Base-by-base conservation (phyloP, 2,888 invertebrate species). In the Amaurobius ferox region DNA sequence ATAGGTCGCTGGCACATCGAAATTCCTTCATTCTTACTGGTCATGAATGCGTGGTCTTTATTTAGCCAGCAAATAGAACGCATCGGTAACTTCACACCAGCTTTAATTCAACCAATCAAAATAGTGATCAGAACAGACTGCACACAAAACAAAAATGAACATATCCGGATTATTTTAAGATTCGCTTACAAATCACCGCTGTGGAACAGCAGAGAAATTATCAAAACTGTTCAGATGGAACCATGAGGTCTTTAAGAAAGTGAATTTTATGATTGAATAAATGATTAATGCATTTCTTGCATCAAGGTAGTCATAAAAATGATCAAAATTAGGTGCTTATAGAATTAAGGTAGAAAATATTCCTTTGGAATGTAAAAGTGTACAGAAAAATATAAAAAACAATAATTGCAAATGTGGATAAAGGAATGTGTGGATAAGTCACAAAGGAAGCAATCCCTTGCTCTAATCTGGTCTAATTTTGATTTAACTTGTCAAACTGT, bases 41-140 rank as follows among this genome's bases (percentile, higher is more conserved):
- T 55, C 23, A 55, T 19, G 55, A 55, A 55, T 55, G 55, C 55
- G 2, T 55, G 55, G 23, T 55, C 55, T 55, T 55, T 23, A 55
- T 55, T 55, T 23, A 16, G 16, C 23, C 19, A 23, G 23, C 55
- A 55, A 55, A 55, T 11, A 55, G 55, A 55, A 55, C 23, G 55
- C 55, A 55, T 55, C 55, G 55, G 23, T 55, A 55, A 55, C 55
- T 55, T 3, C 55, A n/a, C 16, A 55, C 3, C 19, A 55, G 6
- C 3, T 23, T 23, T 55, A 23, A 55, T 55, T 55, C 23, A 23
- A 5, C 55, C 55, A 55, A 55, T 55, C 55, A 55, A 55, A 55
- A 23, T 11, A 55, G 3, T 55, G 23, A 3, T 55, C 23, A 23
- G 5, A 23, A 23, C 6, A 23, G 55, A 55, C 23, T 55, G 1